These are phyloP conservation scores for Glossophaga mutica DNA, from an alignment of 2,797 vertebrate species.

Conservation along the genomic window DNA sequence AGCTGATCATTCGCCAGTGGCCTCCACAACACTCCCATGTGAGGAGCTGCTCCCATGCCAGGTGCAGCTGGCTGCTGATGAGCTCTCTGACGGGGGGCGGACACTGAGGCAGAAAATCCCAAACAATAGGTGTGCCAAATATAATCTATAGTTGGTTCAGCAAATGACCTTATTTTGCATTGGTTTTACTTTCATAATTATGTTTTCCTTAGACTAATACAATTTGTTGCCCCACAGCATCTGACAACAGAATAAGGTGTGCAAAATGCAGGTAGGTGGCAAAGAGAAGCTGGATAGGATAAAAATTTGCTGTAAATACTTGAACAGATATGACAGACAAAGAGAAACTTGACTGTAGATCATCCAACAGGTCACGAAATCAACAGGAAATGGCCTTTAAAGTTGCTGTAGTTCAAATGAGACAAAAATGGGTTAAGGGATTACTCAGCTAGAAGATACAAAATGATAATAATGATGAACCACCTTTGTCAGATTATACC, in stretches of 20 bases:
- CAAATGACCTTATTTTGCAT: constrained; percentile 64
- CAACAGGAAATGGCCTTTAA: background rate
- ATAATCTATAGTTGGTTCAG: constrained; percentile 58
- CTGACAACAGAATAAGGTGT: background rate
- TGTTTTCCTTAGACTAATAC: constrained; percentile 59
- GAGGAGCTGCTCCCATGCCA: background rate
- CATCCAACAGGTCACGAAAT: background rate
- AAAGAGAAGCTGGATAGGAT: background rate
- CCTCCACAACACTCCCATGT: background rate
- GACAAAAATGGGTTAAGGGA: background rate
- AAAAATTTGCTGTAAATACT: background rate
- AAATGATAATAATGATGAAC: background rate
- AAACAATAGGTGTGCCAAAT: constrained; percentile 63
- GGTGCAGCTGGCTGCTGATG: constrained; percentile 36
- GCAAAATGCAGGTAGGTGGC: background rate
- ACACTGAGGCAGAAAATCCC: constrained; percentile 51
- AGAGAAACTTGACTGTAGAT: background rate
- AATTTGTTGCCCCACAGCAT: constrained; percentile 36
- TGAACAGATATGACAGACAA: background rate
- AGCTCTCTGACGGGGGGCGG: background rate
- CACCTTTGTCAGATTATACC: background rate
- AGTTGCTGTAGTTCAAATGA: background rate
- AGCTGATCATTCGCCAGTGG: background rate
- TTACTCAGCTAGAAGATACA: background rate
- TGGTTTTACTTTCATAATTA: constrained; percentile 61